These are phyloP conservation scores for Ophion obscuratus DNA, from an alignment of 2,888 invertebrate genomes.

Conservation along the genomic window DNA sequence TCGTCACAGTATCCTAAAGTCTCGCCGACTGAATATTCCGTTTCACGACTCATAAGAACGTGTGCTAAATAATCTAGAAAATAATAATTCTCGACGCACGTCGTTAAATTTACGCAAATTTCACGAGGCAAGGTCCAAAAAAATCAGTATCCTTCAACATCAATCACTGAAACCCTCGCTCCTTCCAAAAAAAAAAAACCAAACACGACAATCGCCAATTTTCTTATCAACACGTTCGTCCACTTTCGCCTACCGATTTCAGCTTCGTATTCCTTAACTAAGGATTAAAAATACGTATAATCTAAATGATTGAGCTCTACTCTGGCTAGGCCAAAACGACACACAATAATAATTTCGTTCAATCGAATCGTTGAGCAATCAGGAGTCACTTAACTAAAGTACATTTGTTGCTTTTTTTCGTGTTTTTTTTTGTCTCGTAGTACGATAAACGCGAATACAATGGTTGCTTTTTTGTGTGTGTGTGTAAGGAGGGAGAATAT, in stretches of 20 bases:
- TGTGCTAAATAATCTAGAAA: no score
- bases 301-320: conserved; percentile 40
- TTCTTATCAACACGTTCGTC: conserved; percentile 31
- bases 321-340: conserved; percentile 49
- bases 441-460: conserved; percentile 67
- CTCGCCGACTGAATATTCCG: no score
- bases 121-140: no score
- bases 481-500: conserved; percentile 63
- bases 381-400: conserved; percentile 68
- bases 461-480: conserved; percentile 30
- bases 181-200: conserved; percentile 24
- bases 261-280: neutral
- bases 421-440: conserved; percentile 18
- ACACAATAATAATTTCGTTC: conserved; percentile 46
- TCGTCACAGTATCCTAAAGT: no score
- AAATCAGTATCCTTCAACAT: no score
- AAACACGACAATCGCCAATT: conserved; percentile 40
- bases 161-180: neutral
- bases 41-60: no score
- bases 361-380: conserved; percentile 63
- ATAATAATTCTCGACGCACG: no score
- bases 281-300: conserved; percentile 41
- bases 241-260: conserved; percentile 4
- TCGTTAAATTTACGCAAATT: no score
- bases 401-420: conserved; percentile 28